Base-by-base conservation (phyloP, 2,797 vertebrate genomes). In the Paedocypris micromegethes region DNA sequence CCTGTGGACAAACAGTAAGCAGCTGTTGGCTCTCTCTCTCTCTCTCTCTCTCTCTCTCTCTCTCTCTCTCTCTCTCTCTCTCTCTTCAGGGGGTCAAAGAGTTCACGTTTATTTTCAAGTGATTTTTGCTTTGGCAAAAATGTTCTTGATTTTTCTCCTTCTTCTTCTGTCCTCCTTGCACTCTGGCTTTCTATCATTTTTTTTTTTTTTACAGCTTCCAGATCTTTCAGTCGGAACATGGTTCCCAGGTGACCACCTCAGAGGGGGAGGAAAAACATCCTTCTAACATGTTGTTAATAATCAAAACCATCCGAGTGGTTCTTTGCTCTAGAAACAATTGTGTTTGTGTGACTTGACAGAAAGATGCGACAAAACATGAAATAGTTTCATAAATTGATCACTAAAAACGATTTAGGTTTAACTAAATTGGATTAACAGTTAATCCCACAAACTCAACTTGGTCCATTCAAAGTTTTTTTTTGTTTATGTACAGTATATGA, bases 181-280 rank as follows among this genome's bases (percentile, higher is more conserved):
- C 6, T 6, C 0, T 53, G 5, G 43, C 6, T 9, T 40, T n/a
- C 8, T 47, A 4, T 57, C 3, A 43, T 38, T 23, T 3, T 23
- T 8, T 8, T 38, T 49, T 8, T 44, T 52, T 79, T 74, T 75
- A 78, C 74, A 44, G 75, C 57, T 74, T 79, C 71, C 79, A 77
- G 75, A 76, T 74, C 58, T 68, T 23, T 50, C 40, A 71, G 57
- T 57, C 56, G 6, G 64, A 52, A 65, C 77, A 51, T 54, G 52
- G 45, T 37, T 61, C 70, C 74, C 74, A 76, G 70, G 60, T 72
- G 75, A 52, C 41, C 37, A 47, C 38, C 3, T 4, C 42, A 9
- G 42, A 55, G 44, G 53, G 41, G 64, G 48, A 52, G 58, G 43
- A 23, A 67, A 60, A 53, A 61, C 43, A 42, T 66, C 52, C 46